Conservation (phyloP, 1,140 invertebrate genomes). For the Apis laboriosa region DNA sequence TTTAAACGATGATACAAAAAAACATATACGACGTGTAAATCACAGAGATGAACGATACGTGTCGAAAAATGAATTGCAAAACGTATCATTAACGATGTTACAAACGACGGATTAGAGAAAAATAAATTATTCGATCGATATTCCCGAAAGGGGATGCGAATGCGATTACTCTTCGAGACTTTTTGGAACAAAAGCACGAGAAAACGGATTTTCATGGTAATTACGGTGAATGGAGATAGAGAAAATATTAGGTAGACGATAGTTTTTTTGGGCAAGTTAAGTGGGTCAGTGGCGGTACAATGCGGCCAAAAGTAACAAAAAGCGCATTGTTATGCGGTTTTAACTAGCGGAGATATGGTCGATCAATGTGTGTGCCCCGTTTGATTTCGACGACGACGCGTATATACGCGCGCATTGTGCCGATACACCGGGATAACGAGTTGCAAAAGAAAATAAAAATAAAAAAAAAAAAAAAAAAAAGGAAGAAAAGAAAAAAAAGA, state of each 20-base stretch:
- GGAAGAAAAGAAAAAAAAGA: conserved; percentile 13
- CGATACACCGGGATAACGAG: conserved; percentile 61
- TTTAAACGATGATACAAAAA: no score
- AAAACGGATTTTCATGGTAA: no score
- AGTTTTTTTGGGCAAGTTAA: conserved; percentile 28
- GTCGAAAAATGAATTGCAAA: no score
- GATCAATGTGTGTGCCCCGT: conserved; percentile 24
- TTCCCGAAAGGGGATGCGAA: no score
- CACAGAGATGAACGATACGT: no score
- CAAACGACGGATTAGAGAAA: no score
- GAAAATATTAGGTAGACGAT: not conserved
- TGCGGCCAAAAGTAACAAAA: conserved; percentile 48
- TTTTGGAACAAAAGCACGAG: no score
- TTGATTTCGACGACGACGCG: conserved; percentile 36
- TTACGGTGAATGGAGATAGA: no score
- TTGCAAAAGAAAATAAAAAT: conserved; percentile 41
- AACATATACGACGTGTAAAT: no score
- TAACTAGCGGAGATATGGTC: conserved; percentile 51
- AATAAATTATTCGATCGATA: no score
- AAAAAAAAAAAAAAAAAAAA: not conserved
- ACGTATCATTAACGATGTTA: no score
- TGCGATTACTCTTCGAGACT: no score
- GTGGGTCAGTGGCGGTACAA: conserved; percentile 49
- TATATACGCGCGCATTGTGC: not conserved
- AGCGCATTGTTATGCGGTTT: conserved; percentile 53